Percentiles rank a stretch among this genome's conserved stretches.
Conservation (phyloP, 2,888 invertebrate genomes). For the Chaitophorus viminalis region DNA sequence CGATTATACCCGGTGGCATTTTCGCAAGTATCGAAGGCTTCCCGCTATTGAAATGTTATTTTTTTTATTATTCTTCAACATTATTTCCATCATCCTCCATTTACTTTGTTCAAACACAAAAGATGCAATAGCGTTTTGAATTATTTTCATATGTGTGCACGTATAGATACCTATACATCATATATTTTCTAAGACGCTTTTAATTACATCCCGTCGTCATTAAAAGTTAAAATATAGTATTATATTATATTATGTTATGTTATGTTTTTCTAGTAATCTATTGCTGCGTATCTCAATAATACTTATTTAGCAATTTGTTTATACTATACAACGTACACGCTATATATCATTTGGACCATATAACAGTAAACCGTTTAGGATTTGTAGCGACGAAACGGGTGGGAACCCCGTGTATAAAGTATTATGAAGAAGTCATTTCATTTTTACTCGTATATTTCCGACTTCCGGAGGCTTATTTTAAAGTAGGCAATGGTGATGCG, state of each 20-base stretch:
- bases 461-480: conserved; percentile 40
- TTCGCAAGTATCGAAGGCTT: not conserved
- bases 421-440: conserved; percentile 22
- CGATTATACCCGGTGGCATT: not conserved
- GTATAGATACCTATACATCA: no score
- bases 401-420: not conserved
- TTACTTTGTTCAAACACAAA: no score
- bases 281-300: no score
- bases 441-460: conserved; percentile 23
- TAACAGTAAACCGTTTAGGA: not conserved
- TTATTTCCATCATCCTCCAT: not conserved
- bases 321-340: no score
- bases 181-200: no score
- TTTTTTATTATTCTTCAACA: not conserved
- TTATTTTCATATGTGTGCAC: no score
- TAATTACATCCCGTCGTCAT: no score
- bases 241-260: no score
- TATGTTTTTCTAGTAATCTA: no score
- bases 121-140: no score
- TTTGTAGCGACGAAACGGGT: conserved; percentile 2
- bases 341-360: not conserved
- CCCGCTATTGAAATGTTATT: not conserved
- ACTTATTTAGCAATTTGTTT: no score
- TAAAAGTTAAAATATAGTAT: no score
- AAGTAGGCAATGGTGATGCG: conserved; percentile 46